These are phyloP conservation scores for Rattus norvegicus DNA, from an alignment of 2,113 vertebrate species.

Conservation along the genomic window GRCr8 NC_086022.1:24598001-24598500, in stretches of 20 bases:
- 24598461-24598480: neutral
- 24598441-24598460: neutral
- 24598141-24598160: too few species aligned
- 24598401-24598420: neutral
- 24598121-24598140: too few species aligned
- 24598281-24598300: neutral
- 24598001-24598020: too few species aligned
- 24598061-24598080: too few species aligned
- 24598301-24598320: neutral
- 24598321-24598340: neutral
- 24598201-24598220: too few species aligned
- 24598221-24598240: too few species aligned
- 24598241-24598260: neutral
- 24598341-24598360: neutral
- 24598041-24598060: too few species aligned
- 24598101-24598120: too few species aligned
- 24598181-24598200: too few species aligned
- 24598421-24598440: neutral
- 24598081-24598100: too few species aligned
- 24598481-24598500: neutral
- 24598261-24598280: neutral
- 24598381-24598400: neutral
- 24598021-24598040: too few species aligned
- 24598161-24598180: too few species aligned
- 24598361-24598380: neutral